Evolutionary conservation across 2,888 invertebrate genomes (phyloP).

Genomic region (Drosophila subsilvestris): DNA sequence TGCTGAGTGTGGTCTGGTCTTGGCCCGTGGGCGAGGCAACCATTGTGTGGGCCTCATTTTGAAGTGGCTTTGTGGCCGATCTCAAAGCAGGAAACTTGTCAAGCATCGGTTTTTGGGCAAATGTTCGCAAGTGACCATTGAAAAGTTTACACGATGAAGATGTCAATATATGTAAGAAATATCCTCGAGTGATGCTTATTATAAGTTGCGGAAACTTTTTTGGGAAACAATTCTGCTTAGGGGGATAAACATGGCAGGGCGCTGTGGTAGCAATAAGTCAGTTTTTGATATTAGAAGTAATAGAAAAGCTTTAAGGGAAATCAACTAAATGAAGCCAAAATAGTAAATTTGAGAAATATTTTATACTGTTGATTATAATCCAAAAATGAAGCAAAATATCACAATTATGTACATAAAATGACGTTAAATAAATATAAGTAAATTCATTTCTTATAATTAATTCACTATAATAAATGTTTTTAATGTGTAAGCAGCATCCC

Average conservation of each 20-base stretch:
- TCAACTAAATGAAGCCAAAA: too few relatives aligned
- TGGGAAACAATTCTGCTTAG: conserved; percentile 6
- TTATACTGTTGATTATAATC: too few relatives aligned
- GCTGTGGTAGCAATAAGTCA: too few relatives aligned
- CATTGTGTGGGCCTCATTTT: conserved; percentile 39
- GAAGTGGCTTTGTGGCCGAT: conserved; percentile 59
- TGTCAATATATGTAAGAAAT: conserved; percentile 37
- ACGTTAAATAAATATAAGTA: too few relatives aligned
- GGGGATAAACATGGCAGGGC: background rate
- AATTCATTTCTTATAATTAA: too few relatives aligned
- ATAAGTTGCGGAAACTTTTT: conserved; percentile 17
- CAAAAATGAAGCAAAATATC: too few relatives aligned
- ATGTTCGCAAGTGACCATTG: conserved; percentile 67
- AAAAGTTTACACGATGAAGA: conserved; percentile 42
- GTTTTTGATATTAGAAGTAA: too few relatives aligned
- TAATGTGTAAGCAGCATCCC: too few relatives aligned
- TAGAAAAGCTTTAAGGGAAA: background rate
- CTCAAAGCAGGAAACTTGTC: conserved; percentile 50
- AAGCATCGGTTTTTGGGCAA: conserved; percentile 55
- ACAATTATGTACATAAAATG: too few relatives aligned
- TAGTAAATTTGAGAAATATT: too few relatives aligned
- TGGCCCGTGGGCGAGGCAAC: conserved; percentile 30
- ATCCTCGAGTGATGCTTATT: conserved; percentile 26
- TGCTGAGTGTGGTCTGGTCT: conserved; percentile 20
- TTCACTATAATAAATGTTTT: too few relatives aligned